Percentiles rank a stretch among this genome's conserved stretches.
phyloP scores from a whole-genome alignment of 2,888 invertebrate genomes.

The Clistopyga incitator region DNA sequence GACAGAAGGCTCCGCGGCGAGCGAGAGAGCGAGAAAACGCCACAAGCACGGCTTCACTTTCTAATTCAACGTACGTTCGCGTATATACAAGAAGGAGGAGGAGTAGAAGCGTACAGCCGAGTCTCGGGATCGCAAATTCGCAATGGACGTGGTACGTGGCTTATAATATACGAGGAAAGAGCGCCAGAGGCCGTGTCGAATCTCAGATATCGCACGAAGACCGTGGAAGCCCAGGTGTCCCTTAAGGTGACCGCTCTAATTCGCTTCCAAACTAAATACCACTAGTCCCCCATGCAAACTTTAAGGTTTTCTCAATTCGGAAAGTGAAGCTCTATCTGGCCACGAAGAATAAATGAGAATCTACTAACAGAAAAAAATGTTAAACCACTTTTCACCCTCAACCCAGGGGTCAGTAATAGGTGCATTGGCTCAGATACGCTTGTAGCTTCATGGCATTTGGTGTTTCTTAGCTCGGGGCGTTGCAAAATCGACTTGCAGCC shows the following conservation, averaged over 20 bases:
- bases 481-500: not conserved
- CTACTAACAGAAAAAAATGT: not conserved
- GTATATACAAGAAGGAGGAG: constrained; percentile 57
- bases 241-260: not conserved
- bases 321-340: not conserved
- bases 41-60: constrained; percentile 53
- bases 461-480: not conserved
- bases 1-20: constrained; percentile 11
- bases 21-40: not conserved
- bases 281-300: not conserved
- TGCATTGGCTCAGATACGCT: not conserved
- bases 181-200: constrained; percentile 40
- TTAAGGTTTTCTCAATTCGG: not conserved
- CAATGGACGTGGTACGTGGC: constrained; percentile 43
- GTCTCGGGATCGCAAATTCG: constrained; percentile 50
- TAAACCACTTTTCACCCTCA: not conserved
- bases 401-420: not conserved
- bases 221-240: not conserved
- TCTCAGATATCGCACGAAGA: constrained; percentile 43
- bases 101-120: constrained; percentile 34
- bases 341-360: not conserved
- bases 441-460: constrained; percentile 4
- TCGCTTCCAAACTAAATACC: not conserved
- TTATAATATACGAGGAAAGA: constrained; percentile 27
- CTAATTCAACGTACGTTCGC: constrained; percentile 58